A percentile compares a stretch with the other conserved stretches of the same genome.
Evolutionary conservation across 1,140 invertebrate species (phyloP).

Genomic region (Macrocentrus cingulum): DNA sequence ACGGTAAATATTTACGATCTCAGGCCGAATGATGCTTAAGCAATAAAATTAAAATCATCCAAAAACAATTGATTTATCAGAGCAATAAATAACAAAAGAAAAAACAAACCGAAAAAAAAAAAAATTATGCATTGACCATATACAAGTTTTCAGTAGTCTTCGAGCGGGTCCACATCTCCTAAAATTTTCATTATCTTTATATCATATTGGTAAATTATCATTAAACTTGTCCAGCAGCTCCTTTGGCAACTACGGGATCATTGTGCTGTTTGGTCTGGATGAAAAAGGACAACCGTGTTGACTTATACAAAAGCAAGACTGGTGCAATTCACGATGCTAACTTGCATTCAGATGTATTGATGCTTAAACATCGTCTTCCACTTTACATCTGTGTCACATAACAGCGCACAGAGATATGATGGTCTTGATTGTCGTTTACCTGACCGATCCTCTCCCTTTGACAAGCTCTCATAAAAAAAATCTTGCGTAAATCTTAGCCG

Average conservation of each 20-base stretch:
- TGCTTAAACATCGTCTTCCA: slow-evolving; percentile 52
- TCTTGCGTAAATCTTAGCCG: too few relatives aligned
- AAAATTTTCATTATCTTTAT: slow-evolving; percentile 28
- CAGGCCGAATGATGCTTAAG: too few relatives aligned
- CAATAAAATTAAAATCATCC: too few relatives aligned
- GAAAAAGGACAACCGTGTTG: slow-evolving; percentile 41
- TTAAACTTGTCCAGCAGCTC: slow-evolving; percentile 60
- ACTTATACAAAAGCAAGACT: slow-evolving; percentile 51
- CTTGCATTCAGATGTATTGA: slow-evolving; percentile 53
- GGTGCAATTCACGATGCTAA: slow-evolving; percentile 48
- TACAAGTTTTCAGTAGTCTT: slow-evolving; percentile 59
- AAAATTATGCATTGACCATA: slow-evolving; percentile 53
- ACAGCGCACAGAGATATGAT: slow-evolving; percentile 58
- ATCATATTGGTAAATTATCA: slow-evolving; percentile 54
- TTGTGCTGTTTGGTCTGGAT: slow-evolving; percentile 33
- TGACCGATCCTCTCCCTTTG: background rate
- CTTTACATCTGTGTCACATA: slow-evolving; percentile 57
- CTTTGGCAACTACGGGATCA: slow-evolving; percentile 55
- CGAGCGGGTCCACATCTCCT: slow-evolving; percentile 38
- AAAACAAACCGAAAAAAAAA: slow-evolving; percentile 32
- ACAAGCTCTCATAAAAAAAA: slow-evolving; percentile 2
- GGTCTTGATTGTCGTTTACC: slow-evolving; percentile 55
- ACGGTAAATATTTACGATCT: too few relatives aligned
- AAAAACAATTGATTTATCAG: slow-evolving; percentile 14
- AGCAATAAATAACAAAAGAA: slow-evolving; percentile 34